Percentiles rank a stretch among this genome's conserved stretches.
Conservation (phyloP, 2,113 vertebrate genomes). For the Upupa epops region DNA sequence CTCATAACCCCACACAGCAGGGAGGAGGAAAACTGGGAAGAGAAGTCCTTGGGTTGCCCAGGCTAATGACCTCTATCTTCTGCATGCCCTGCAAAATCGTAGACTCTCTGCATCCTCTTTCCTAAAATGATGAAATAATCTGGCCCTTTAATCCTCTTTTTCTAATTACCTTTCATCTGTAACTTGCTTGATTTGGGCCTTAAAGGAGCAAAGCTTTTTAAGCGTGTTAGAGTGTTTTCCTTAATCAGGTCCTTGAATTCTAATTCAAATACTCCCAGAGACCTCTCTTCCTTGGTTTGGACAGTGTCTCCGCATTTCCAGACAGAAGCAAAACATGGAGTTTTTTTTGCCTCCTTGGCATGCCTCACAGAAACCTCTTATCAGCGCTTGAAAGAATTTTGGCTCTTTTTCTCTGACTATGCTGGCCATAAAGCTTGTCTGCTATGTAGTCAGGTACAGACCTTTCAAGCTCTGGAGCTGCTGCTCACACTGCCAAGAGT, state of each 20-base stretch:
- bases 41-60: neutral
- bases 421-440: neutral
- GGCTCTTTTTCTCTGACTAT: neutral
- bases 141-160: conserved; percentile 4
- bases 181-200: conserved; percentile 2
- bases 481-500: neutral
- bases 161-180: neutral
- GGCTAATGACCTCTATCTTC: neutral
- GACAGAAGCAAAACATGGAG: neutral
- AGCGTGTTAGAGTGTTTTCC: neutral
- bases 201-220: neutral
- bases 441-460: neutral
- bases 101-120: neutral
- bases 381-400: neutral
- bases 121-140: neutral
- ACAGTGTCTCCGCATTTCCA: neutral
- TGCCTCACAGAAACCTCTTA: neutral
- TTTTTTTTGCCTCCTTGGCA: neutral
- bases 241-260: neutral
- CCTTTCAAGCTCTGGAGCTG: neutral
- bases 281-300: neutral
- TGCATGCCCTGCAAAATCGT: neutral
- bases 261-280: neutral
- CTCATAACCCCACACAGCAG: fast-evolving
- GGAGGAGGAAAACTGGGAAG: neutral